These are phyloP conservation scores for Tipula unca DNA, from an alignment of 2,888 invertebrate genomes.

Conservation along the genomic window DNA sequence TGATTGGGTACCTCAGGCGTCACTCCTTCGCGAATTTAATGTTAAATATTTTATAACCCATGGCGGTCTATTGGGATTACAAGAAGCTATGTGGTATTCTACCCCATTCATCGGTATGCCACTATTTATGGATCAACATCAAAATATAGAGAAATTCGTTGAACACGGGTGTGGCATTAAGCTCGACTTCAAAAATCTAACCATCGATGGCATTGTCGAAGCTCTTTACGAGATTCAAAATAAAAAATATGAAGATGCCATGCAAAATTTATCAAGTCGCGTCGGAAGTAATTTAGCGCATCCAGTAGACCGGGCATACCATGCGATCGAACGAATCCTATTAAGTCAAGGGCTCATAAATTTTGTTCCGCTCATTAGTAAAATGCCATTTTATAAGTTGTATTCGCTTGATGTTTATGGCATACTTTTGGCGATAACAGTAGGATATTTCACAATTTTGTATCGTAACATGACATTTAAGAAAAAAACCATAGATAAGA, in stretches of 20 bases:
- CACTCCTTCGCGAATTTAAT: constrained; percentile 20
- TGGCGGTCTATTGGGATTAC: constrained; percentile 21
- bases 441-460: neutral
- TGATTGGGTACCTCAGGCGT: constrained; percentile 23
- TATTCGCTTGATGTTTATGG: constrained; percentile 19
- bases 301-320: constrained; percentile 20
- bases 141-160: constrained; percentile 20
- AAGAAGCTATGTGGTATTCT: constrained; percentile 22
- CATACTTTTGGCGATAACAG: neutral
- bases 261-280: constrained; percentile 19
- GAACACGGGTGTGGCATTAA: constrained; percentile 19
- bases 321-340: constrained; percentile 22
- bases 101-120: constrained; percentile 21
- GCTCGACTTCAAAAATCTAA: constrained; percentile 19
- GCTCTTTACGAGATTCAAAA: neutral
- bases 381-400: constrained; percentile 19
- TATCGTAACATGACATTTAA: neutral
- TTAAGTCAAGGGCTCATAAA: constrained; percentile 19
- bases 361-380: constrained; percentile 8
- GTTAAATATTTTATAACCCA: constrained; percentile 21
- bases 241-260: neutral
- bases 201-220: neutral
- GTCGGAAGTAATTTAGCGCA: constrained; percentile 10
- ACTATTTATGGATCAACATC: constrained; percentile 21
- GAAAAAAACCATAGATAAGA: neutral